Evolutionary conservation across 2,888 invertebrate genomes (phyloP), one percentile per base, ranked within the genome.

Genomic region (Julus scanicus): DNA sequence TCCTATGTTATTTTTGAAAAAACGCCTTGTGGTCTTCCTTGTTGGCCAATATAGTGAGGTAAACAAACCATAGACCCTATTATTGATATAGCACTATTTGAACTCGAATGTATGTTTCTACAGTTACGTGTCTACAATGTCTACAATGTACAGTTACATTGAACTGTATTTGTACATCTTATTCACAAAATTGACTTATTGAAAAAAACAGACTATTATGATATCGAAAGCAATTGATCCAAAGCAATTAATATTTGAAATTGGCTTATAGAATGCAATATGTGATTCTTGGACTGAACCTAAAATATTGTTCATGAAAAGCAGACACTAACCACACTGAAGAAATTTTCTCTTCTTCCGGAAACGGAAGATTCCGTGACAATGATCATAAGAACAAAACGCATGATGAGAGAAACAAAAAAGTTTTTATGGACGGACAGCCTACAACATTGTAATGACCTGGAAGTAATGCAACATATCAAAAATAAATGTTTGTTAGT

Each of bases 301-400:
- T 6, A 6, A 6, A 3, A 5, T 44, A 44, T 44, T 44, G 6
- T 44, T 44, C 6, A 44, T 44, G 44, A 3, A 44, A 44, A 44
- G 44, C 44, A 44, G 44, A 44, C 44, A 88, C 87, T 83, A 44
- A 88, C 88, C 71, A 88, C 87, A 37, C 40, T 87, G n/a, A 87
- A 15, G 87, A 87, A 88, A 86, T 53, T 88, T 4, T 88, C 83
- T n/a, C 37, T 89, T 17, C 91, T 88, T 6, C 91, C 90, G 83
- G 92, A 91, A 86, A 93, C 91, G 89, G 92, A 91, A 0, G 93
- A 93, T 89, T 92, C 92, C 15, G 92, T 91, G 89, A 93, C 91
- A 88, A 93, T 90, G 63, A 93, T 91, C 84, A 92, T 91, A 57
- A 93, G 90, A 44, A 92, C 89, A 88, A 92, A 93, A 53, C 93